These are phyloP conservation scores for Oryzias melastigma DNA, from an alignment of 2,113 vertebrate genomes.

Conservation along the genomic window DNA sequence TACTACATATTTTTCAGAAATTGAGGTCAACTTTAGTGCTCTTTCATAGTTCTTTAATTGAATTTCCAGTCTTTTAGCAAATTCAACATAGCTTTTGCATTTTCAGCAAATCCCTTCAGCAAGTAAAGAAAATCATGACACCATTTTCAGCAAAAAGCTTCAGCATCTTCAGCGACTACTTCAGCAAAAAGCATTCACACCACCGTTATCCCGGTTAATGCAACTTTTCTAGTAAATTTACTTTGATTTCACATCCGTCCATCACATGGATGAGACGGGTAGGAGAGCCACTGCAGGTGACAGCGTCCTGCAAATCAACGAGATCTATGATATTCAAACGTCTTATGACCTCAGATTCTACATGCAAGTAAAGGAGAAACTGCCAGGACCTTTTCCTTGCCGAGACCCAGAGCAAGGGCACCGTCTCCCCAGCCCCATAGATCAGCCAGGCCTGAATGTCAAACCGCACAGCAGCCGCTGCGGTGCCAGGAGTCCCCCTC, in stretches of 20 bases:
- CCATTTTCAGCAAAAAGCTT: too few species aligned
- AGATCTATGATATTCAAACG: constrained; percentile 20
- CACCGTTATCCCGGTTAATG: too few species aligned
- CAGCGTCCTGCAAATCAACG: constrained; percentile 5
- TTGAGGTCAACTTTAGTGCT: too few species aligned
- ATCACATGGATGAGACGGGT: background rate
- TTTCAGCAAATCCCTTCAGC: too few species aligned
- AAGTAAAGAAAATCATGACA: too few species aligned
- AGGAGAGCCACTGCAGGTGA: constrained; percentile 4
- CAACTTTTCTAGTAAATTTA: too few species aligned
- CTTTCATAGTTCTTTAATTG: too few species aligned
- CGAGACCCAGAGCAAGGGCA: constrained; percentile 81
- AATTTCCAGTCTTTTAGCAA: too few species aligned
- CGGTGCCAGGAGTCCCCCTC: constrained; percentile 78
- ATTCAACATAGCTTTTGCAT: too few species aligned
- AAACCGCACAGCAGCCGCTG: constrained; percentile 76
- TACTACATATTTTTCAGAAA: too few species aligned
- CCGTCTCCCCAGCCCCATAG: constrained; percentile 79
- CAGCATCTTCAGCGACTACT: too few species aligned
- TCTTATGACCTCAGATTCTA: constrained; percentile 45
- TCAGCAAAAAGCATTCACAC: too few species aligned
- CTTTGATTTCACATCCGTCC: background rate
- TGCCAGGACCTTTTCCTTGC: constrained; percentile 73
- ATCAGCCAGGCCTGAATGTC: constrained; percentile 83
- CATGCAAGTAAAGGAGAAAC: constrained; percentile 56